Percentiles rank a stretch among this genome's conserved stretches.
phyloP scores from a whole-genome alignment of 1,140 invertebrate species.

The Aphaenogaster ashmeadi region DNA sequence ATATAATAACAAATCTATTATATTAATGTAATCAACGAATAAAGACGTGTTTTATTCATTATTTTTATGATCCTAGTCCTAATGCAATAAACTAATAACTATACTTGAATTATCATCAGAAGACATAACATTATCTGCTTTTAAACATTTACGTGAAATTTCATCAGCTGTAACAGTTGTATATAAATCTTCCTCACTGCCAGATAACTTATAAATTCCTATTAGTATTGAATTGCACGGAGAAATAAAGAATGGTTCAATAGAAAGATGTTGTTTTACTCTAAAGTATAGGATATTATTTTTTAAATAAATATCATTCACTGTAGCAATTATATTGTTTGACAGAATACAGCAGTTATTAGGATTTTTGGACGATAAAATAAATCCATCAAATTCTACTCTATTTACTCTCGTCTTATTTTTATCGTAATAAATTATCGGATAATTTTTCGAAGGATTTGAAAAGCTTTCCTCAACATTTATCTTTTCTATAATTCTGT shows the following conservation, averaged over 20 bases:
- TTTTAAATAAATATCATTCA: constrained; percentile 10
- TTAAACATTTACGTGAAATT: constrained; percentile 15
- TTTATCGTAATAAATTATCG: constrained; percentile 15
- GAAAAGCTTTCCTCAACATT: background rate
- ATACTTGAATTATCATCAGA: constrained; percentile 29
- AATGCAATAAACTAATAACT: constrained; percentile 24
- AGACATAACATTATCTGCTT: constrained; percentile 26
- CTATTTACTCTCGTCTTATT: too few relatives aligned
- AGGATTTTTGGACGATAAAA: too few relatives aligned
- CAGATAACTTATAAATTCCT: background rate
- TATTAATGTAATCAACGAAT: background rate
- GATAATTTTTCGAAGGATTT: background rate
- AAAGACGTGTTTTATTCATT: background rate
- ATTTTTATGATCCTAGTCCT: too few relatives aligned
- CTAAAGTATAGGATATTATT: background rate
- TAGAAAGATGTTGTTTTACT: background rate
- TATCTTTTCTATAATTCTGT: constrained; percentile 17
- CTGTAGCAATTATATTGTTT: background rate
- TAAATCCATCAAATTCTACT: too few relatives aligned
- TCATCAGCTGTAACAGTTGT: background rate
- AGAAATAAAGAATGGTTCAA: background rate
- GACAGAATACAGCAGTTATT: background rate
- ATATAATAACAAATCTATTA: background rate
- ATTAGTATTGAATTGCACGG: background rate
- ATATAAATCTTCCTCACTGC: background rate